phyloP scores from a whole-genome alignment of 1,140 invertebrate species.

The Drosophila neocordata region DNA sequence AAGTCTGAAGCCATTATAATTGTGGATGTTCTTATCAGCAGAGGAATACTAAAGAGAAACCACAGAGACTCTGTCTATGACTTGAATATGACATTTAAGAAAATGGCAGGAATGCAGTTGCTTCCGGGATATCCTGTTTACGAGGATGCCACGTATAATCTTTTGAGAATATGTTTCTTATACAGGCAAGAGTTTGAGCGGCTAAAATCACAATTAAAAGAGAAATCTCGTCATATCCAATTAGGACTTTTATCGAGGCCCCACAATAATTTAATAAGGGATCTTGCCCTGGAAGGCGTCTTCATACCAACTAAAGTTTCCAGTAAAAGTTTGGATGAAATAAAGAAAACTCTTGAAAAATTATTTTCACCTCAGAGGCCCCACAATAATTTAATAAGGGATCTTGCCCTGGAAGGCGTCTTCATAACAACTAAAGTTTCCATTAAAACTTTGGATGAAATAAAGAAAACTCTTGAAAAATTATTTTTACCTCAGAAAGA shows the following conservation, averaged over 20 bases:
- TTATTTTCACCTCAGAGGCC: not conserved
- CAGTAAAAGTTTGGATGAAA: not conserved
- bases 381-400: not conserved
- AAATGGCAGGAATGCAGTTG: not conserved
- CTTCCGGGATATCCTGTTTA: not conserved
- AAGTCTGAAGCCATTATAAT: not conserved
- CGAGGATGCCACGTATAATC: not conserved
- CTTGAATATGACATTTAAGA: not conserved
- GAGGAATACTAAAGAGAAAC: not conserved
- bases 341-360: not conserved
- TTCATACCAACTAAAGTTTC: not conserved
- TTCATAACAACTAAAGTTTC: not conserved
- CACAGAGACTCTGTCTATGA: not conserved
- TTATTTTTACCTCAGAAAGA: too few species aligned
- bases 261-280: not conserved
- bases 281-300: not conserved
- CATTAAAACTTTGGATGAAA: not conserved
- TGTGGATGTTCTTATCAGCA: not conserved
- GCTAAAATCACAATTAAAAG: not conserved
- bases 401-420: not conserved
- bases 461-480: not conserved
- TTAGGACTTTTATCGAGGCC: constrained; percentile 1
- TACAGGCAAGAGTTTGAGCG: not conserved
- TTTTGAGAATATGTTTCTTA: not conserved
- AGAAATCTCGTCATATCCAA: not conserved